Conservation (phyloP, 2,797 vertebrate species). For the Lagodon rhomboides region DNA sequence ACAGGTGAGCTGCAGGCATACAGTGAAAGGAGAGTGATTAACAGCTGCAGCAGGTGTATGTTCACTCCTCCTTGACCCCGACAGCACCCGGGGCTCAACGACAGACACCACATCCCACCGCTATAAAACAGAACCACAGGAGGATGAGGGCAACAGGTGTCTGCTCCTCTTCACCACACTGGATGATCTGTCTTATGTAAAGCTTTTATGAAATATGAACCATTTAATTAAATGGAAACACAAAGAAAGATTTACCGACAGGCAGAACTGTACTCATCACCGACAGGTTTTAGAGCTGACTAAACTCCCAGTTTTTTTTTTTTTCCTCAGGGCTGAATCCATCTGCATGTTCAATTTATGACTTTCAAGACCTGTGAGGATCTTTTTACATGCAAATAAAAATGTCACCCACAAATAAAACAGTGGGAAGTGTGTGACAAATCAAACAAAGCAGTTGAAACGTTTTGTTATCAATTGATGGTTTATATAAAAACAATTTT, state of each 20-base stretch:
- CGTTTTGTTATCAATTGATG: too few species aligned
- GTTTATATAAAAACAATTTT: too few species aligned
- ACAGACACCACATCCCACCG: neutral
- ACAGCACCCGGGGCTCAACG: neutral
- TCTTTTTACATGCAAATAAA: neutral
- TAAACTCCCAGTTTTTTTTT: neutral
- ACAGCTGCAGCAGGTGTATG: slow-evolving; percentile 38
- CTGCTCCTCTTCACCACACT: neutral
- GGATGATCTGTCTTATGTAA: neutral
- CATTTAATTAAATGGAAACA: neutral
- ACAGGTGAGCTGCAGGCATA: slow-evolving; percentile 30
- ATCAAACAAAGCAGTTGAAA: too few species aligned
- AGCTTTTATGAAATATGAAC: neutral
- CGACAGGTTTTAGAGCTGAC: neutral
- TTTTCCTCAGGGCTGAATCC: neutral
- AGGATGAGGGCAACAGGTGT: slow-evolving; percentile 27
- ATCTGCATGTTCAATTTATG: neutral
- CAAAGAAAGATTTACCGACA: neutral
- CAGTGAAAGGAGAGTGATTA: slow-evolving; percentile 1
- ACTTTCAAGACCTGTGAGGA: neutral
- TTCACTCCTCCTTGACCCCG: neutral
- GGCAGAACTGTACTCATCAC: neutral
- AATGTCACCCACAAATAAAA: neutral
- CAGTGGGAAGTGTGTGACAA: too few species aligned
- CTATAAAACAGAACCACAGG: slow-evolving; percentile 16